phyloP scores from a whole-genome alignment of 2,113 vertebrate species.

The Progne subis region DNA sequence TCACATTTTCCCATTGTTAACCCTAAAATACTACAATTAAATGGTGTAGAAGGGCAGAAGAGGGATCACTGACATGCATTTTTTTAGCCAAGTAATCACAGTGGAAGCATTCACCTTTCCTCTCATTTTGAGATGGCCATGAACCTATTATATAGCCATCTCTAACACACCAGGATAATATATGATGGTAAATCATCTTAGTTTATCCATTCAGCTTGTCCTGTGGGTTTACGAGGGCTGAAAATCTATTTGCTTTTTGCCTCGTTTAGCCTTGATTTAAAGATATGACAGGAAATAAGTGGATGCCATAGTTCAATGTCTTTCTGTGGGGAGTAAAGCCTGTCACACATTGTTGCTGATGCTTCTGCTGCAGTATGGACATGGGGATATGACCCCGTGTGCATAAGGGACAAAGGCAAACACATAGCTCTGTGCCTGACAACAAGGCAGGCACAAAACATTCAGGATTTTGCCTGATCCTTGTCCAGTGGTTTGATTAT shows the following conservation, averaged over 20 bases:
- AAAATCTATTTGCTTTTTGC: conserved; percentile 44
- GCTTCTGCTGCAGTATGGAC: not conserved
- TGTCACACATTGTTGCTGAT: not conserved
- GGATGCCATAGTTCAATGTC: not conserved
- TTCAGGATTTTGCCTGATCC: not conserved
- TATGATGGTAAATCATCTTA: not conserved
- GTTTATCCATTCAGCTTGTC: conserved; percentile 52
- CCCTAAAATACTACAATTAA: not conserved
- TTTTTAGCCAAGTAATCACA: conserved; percentile 53
- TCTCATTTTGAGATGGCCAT: conserved; percentile 19
- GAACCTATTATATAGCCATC: conserved; percentile 37
- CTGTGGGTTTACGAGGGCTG: conserved; percentile 41
- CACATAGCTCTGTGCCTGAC: not conserved
- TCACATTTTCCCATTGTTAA: not conserved
- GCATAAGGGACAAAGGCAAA: not conserved
- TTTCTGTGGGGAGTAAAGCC: not conserved
- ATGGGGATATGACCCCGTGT: not conserved
- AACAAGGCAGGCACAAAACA: not conserved
- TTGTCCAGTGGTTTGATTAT: not conserved
- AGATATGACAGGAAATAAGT: conserved; percentile 13
- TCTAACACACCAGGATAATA: not conserved
- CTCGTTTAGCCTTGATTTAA: conserved; percentile 53
- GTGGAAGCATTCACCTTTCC: conserved; percentile 48
- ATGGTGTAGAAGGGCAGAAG: not conserved
- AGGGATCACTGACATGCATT: not conserved